phyloP scores from a whole-genome alignment of 30 jellyfish, hydroid and myxozoan genomes.

The Chironex yamaguchii region DNA sequence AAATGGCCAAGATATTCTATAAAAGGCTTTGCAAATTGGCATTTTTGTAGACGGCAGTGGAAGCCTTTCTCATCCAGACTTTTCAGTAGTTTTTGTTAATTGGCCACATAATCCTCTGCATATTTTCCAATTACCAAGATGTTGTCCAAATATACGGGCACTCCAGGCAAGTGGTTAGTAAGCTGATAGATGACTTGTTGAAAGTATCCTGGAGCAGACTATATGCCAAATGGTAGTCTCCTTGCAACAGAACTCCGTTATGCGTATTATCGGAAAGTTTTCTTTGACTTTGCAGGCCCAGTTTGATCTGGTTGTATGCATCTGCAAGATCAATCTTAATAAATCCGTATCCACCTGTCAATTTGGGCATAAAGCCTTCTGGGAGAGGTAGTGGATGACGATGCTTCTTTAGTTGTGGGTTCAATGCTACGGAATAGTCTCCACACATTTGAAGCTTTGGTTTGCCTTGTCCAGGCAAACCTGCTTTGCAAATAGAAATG shows the following conservation, averaged over 20 bases:
- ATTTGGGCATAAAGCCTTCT: neutral
- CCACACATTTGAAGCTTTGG: neutral
- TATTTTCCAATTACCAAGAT: neutral
- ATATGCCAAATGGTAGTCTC: neutral
- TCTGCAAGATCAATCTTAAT: neutral
- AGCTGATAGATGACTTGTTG: too few species aligned
- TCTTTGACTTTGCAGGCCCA: neutral
- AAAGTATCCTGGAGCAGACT: neutral
- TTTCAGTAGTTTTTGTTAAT: neutral
- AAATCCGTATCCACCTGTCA: neutral
- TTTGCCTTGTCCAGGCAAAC: neutral
- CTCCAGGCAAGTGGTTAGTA: neutral
- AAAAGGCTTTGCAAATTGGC: neutral
- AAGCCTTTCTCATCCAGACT: neutral
- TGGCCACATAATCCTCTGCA: neutral
- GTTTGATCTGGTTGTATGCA: neutral
- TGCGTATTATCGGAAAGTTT: neutral
- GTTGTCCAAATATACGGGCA: neutral
- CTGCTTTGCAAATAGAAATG: neutral
- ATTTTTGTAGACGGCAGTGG: neutral
- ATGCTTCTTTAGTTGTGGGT: neutral
- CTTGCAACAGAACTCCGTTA: neutral
- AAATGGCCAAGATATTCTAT: neutral
- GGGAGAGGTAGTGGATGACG: neutral
- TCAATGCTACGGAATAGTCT: neutral